Evolutionary conservation across 1,140 invertebrate species (phyloP), one percentile per base, ranked within the genome.

Genomic region (Hyles vespertilio): DNA sequence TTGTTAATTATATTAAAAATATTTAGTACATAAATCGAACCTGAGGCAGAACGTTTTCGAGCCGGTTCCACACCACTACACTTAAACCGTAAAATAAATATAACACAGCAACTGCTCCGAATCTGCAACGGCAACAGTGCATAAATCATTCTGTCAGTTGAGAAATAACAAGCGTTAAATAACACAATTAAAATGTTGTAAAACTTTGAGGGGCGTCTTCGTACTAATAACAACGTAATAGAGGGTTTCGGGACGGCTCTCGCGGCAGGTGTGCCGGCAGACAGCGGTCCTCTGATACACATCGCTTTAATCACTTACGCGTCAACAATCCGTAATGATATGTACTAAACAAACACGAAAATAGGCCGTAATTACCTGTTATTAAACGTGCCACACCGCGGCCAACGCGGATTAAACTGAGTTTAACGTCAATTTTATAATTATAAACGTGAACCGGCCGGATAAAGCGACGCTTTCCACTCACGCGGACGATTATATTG

Each of bases 161-260:
- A 60, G 44, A 67, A 63, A 67, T 67, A 72, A 77, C 71, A 68
- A 70, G 76, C 76, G 71, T 76, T 70, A 76, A 76, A 74, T 71
- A 79, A 74, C 65, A 70, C 70, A 80, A 81, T 81, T 79, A 80
- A 81, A 77, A 74, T 63, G 70, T 77, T 77, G 61, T 82, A 73
- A 79, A 79, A 77, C 62, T 62, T 61, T 46, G 61, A 46, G 69
- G 74, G 76, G 73, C 69, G 74, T 74, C 63, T 69, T 60, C 56
- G 54, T 62, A 60, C 70, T 78, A 81, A 79, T 77, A 76, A 77
- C 70, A 62, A 71, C 69, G 71, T 81, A 80, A 82, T 77, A 73
- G 69, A 59, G 63, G 72, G 71, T 65, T 70, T 71, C 63, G 59
- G 58, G 56, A 44, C 58, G 50, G 55, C 57, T 48, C 48, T 49